Base-by-base conservation (phyloP, 2,888 invertebrate species). In the Xestia xanthographa region DNA sequence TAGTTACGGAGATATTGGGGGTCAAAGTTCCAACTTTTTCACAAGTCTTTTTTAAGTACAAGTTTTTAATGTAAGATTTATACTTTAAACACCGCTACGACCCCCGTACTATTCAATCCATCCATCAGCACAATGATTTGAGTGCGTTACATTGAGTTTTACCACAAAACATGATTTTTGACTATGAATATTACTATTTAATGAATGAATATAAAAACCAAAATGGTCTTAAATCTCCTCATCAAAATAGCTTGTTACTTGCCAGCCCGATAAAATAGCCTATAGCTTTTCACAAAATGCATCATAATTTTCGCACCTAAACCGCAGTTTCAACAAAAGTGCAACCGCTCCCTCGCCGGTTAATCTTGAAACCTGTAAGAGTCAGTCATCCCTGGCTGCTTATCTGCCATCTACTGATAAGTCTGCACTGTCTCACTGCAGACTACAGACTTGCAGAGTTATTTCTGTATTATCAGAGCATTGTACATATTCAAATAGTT, bases 341-440 rank as follows among this genome's bases (percentile, higher is more conserved):
- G 58, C 17, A 69, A 75, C 20, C n/a, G 34, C 20, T 66, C 62
- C 29, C 41, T 12, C 66, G n/a, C 34, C 60, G 65, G 76, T 62
- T 86, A 76, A 87, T 86, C 87, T 85, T 60, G 41, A 53, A 78
- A 79, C 78, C 77, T 77, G 77, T 70, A 79, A 66, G 72, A 79
- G 80, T 50, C 76, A 84, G 85, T 76, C 77, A 77, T 77, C 72
- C 72, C 38, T 77, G 71, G 62, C 65, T 77, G 71, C 74, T 83
- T 80, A 87, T 86, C 86, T 78, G 26, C 66, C 76, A 87, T 86
- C 86, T 68, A 41, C 73, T 67, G 83, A 85, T 85, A 83, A 85
- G 69, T 74, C 50, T 75, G 67, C 72, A 63, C 65, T 66, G 66
- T 60, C 60, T 29, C 60, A 60, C 34, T 60, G 34, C 74, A 72